Evolutionary conservation across 1,140 invertebrate species (phyloP).

Genomic region (Phymorhynchus buccinoides): DNA sequence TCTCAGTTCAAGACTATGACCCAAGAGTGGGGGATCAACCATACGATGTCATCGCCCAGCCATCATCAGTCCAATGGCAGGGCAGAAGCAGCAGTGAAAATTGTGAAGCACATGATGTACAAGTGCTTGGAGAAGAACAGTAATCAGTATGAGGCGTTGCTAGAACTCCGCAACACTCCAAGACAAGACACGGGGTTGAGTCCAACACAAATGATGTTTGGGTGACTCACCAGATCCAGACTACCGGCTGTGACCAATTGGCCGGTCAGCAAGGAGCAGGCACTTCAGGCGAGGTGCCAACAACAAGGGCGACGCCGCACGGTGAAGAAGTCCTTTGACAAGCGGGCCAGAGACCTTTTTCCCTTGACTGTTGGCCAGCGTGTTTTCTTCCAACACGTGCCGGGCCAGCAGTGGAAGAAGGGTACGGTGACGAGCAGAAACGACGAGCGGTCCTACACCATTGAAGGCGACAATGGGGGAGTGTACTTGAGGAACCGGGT

Average conservation of each 20-base stretch:
- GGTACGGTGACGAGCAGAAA: neutral
- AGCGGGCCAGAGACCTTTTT: slow-evolving; percentile 30
- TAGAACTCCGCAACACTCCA: slow-evolving; percentile 53
- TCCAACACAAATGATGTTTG: slow-evolving; percentile 54
- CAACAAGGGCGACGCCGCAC: slow-evolving; percentile 21
- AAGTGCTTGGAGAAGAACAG: slow-evolving; percentile 45
- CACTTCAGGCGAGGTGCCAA: neutral
- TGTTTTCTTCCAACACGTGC: slow-evolving; percentile 47
- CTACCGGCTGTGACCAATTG: neutral
- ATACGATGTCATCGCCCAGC: slow-evolving; percentile 44
- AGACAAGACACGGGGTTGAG: slow-evolving; percentile 49
- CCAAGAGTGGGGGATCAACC: neutral
- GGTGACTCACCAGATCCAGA: slow-evolving; percentile 33
- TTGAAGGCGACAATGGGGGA: neutral
- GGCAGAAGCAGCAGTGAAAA: slow-evolving; percentile 56
- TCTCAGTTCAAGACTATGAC: neutral
- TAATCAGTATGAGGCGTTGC: slow-evolving; percentile 47
- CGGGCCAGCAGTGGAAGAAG: slow-evolving; percentile 39
- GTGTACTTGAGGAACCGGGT: neutral
- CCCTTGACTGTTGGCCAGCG: slow-evolving; percentile 33
- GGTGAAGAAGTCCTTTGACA: slow-evolving; percentile 39
- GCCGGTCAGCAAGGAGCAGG: slow-evolving; percentile 21
- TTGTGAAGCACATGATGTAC: slow-evolving; percentile 50
- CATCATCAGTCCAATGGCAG: slow-evolving; percentile 51
- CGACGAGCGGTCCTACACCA: neutral